phyloP scores from a whole-genome alignment of 2,797 vertebrate species.

The Cynopterus sphinx region DNA sequence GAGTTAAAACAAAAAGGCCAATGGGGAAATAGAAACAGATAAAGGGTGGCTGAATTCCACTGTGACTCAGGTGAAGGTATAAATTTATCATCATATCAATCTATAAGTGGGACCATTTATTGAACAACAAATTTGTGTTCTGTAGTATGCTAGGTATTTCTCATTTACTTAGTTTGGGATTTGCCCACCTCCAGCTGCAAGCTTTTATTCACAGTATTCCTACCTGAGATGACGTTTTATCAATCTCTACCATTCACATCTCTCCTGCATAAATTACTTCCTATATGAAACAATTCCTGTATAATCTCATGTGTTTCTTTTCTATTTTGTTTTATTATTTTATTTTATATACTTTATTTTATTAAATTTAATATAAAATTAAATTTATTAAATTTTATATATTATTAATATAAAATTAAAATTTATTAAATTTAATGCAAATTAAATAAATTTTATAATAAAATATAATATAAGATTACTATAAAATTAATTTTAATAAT shows the following conservation, averaged over 20 bases:
- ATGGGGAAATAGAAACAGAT: neutral
- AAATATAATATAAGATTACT: too few species aligned
- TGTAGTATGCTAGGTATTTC: neutral
- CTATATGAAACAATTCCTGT: neutral
- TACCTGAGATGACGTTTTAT: neutral
- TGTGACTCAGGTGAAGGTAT: neutral
- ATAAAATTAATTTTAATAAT: neutral
- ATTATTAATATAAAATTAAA: too few species aligned
- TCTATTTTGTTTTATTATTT: too few species aligned
- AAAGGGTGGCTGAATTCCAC: neutral
- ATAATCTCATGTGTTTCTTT: neutral
- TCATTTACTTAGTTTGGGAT: neutral
- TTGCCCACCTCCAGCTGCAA: neutral
- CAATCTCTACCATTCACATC: neutral
- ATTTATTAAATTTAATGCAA: too few species aligned
- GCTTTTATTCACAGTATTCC: neutral
- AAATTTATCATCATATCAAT: neutral
- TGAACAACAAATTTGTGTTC: neutral
- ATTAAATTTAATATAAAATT: too few species aligned
- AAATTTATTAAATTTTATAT: too few species aligned
- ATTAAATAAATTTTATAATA: too few species aligned
- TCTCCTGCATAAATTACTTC: neutral
- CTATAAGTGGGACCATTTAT: neutral
- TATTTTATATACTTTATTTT: too few species aligned
- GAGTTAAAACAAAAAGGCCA: neutral